Conservation (phyloP, 2,113 vertebrate species). For the Sorex fumeus region DNA sequence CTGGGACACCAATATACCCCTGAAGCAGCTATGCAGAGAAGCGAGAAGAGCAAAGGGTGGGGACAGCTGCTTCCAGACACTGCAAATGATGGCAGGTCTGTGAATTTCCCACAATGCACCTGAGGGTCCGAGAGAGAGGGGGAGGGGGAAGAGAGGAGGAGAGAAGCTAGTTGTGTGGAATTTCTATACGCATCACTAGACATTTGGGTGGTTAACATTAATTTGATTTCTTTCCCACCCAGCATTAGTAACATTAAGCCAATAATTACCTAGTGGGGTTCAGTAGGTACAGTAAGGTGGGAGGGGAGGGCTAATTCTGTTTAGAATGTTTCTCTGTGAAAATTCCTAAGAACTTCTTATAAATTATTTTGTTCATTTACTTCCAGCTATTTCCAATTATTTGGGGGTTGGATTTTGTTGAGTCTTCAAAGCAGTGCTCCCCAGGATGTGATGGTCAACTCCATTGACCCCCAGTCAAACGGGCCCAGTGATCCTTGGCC, state of each 20-base stretch:
- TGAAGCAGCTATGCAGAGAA: background rate
- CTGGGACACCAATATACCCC: too few relatives aligned
- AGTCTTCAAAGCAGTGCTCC: too few relatives aligned
- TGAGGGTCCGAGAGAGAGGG: too few relatives aligned
- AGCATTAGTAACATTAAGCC: background rate
- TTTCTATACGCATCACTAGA: background rate
- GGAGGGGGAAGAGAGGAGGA: too few relatives aligned
- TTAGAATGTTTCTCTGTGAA: background rate
- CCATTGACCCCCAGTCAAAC: too few relatives aligned
- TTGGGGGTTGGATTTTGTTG: too few relatives aligned
- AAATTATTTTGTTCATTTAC: background rate
- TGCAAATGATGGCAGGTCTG: background rate
- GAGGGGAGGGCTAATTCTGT: background rate
- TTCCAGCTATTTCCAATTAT: background rate
- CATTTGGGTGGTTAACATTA: background rate
- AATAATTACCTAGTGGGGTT: background rate
- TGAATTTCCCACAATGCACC: background rate
- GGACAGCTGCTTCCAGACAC: background rate
- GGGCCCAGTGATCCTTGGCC: too few relatives aligned
- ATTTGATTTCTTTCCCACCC: background rate
- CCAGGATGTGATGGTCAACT: too few relatives aligned
- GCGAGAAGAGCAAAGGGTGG: background rate
- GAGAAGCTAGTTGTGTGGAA: background rate
- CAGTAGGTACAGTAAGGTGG: too few relatives aligned
- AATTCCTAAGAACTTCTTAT: background rate